Evolutionary conservation across 2,888 invertebrate genomes (phyloP), one percentile per base, ranked within the genome.

Genomic region (Opisthograptis luteolata): DNA sequence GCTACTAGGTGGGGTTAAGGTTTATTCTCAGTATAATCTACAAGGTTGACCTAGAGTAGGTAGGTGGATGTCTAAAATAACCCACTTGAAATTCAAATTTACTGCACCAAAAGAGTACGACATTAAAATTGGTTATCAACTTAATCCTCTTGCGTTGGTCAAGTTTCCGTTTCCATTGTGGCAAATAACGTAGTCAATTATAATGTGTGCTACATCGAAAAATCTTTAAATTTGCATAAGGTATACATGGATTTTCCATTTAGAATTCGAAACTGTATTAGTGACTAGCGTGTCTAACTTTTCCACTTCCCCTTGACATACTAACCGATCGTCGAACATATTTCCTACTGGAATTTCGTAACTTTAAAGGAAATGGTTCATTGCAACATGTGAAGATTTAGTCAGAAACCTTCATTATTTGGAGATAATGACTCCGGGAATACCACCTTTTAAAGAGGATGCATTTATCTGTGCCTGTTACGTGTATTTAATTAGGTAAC

Each of bases 281-380:
- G 24, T 15, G 31, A 6, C 2, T 9, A 37, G 22, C 45, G 8
- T 27, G 27, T 17, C 17, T 8, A 22, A 44, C 50, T 44, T 50
- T 34, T 28, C 22, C 32, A 19, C 20, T 19, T 32, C 22, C n/a
- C 50, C 50, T 50, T 50, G 50, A 40, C 50, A 44, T 17, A 50
- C 22, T 44, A 24, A 50, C 39, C 39, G 43, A 39, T 31, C 30
- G 27, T 43, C 34, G 32, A 40, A 43, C 42, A 13, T 28, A 25
- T 32, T 32, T 50, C 39, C 32, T 39, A 19, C 14, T 14, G n/a
- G 8, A 20, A 12, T 50, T 44, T 44, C 22, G 24, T 10, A 44
- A 44, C 25, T 19, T 7, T 24, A 5, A 32, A 50, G 43, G 50
- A 50, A 22, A 22, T 10, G 19, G 12, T 34, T 14, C 31, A 25